Conservation (phyloP, 2,113 vertebrate species). For the Larimichthys polyactis region DNA sequence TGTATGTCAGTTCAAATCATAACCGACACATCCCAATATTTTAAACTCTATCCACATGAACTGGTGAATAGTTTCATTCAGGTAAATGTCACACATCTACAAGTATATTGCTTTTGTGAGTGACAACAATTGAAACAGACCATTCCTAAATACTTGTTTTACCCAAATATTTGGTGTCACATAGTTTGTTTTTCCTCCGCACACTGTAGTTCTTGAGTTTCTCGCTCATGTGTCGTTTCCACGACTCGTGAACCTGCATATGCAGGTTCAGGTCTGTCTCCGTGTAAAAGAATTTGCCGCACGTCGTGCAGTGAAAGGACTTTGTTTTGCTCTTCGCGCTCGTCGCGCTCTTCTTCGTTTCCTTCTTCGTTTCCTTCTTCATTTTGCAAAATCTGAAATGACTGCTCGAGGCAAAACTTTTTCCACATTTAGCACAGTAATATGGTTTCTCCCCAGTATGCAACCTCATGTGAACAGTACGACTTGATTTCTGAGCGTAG, state of each 20-base stretch:
- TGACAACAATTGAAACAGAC: too few relatives aligned
- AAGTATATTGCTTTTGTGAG: too few relatives aligned
- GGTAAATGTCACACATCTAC: too few relatives aligned
- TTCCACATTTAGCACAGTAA: conserved; percentile 32
- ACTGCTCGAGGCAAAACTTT: conserved; percentile 22
- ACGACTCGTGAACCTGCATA: conserved; percentile 27
- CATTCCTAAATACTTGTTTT: too few relatives aligned
- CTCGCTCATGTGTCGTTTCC: conserved; percentile 30
- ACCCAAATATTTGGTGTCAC: too few relatives aligned
- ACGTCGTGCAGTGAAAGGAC: background rate
- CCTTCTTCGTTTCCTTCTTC: background rate
- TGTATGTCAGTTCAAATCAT: too few relatives aligned
- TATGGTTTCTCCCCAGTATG: conserved; percentile 36
- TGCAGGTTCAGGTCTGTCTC: conserved; percentile 26
- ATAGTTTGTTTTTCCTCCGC: too few relatives aligned
- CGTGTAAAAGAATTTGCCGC: conserved; percentile 13
- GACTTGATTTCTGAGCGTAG: too few relatives aligned
- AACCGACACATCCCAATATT: too few relatives aligned
- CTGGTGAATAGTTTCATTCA: too few relatives aligned
- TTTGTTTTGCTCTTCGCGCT: background rate
- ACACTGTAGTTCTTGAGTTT: background rate
- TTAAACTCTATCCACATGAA: too few relatives aligned
- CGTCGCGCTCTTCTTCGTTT: background rate
- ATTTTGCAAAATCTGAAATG: conserved; percentile 21
- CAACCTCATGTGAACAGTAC: background rate